Evolutionary conservation across 2,797 vertebrate genomes (phyloP).

Genomic region (Australoheros facetus): DNA sequence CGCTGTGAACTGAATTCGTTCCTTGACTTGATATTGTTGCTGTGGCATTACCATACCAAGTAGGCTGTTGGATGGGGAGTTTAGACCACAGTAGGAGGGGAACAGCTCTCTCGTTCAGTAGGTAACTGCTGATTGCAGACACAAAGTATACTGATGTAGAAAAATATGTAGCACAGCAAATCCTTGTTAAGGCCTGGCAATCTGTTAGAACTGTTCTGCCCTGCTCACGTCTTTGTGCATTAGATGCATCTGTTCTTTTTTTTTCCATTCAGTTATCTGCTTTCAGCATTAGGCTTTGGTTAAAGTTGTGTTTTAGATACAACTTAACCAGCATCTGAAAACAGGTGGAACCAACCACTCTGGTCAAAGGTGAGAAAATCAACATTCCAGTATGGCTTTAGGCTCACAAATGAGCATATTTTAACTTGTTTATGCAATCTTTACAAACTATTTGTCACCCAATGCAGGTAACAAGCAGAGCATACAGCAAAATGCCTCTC

Average conservation of each 20-base stretch:
- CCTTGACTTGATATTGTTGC: slow-evolving; percentile 41
- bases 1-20: slow-evolving; percentile 29
- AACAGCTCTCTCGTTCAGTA: slow-evolving; percentile 27
- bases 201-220: slow-evolving; percentile 44
- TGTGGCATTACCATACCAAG: slow-evolving; percentile 44
- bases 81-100: slow-evolving; percentile 27
- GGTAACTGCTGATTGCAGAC: slow-evolving; percentile 59
- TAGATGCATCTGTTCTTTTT: slow-evolving; percentile 2
- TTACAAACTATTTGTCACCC: background rate
- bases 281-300: slow-evolving; percentile 1
- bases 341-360: background rate
- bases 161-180: slow-evolving; percentile 56
- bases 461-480: background rate
- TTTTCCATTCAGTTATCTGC: slow-evolving; percentile 34
- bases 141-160: slow-evolving; percentile 48
- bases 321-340: background rate
- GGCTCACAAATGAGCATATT: background rate
- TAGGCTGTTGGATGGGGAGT: slow-evolving; percentile 8
- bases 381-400: no score
- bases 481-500: background rate
- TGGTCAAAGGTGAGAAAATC: background rate
- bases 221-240: slow-evolving; percentile 12
- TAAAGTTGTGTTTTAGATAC: background rate
- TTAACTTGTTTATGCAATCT: background rate
- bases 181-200: slow-evolving; percentile 54